Base-by-base conservation (phyloP, 1,140 invertebrate species). In the Parasteatoda tepidariorum region DNA sequence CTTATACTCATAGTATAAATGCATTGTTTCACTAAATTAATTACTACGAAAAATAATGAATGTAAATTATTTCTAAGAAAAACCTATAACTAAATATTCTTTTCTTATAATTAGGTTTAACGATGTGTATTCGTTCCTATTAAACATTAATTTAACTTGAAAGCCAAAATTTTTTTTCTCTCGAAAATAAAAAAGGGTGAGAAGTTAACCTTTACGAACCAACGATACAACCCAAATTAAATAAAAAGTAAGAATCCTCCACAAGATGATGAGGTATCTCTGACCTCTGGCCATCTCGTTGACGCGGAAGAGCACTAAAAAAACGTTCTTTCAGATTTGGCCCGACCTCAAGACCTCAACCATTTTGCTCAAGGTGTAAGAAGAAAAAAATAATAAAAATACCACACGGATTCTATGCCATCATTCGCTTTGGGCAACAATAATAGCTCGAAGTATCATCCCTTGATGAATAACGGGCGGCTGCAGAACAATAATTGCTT, bases 321-420 rank as follows among this genome's bases (percentile, higher is more conserved):
- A 24, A 31, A 33, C n/a, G 66, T 13, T 30, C 18, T 48, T 34
- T 22, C 30, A 13, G 26, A 78, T 31, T 48, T 67, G 75, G 64
- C 75, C 75, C 64, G 75, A 67, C 75, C 75, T 67, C 59, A 28
- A 78, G 75, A 78, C 75, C 75, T 67, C 41, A 67, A 26, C 33
- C 34, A 24, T 62, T 71, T 76, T 41, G 59, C 61, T 64, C 33
- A 28, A 31, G 34, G 34, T 33, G n/a, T 31, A 38, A 57, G 34
- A 59, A 28, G 61, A 76, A 34, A 33, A 28, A 31, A 22, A 64
- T 22, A 31, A 15, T 54, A 75, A 64, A 68, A 68, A 3, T 24
- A 18, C 4, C 26, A 24, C 62, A 11, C 15, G 33, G n/a, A 67
- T 67, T 78, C 62, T 67, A 15, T 78, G 62, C 62, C 75, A 57